Evolutionary conservation across 2,797 vertebrate genomes (phyloP).

Genomic region (Hylomyscus alleni): DNA sequence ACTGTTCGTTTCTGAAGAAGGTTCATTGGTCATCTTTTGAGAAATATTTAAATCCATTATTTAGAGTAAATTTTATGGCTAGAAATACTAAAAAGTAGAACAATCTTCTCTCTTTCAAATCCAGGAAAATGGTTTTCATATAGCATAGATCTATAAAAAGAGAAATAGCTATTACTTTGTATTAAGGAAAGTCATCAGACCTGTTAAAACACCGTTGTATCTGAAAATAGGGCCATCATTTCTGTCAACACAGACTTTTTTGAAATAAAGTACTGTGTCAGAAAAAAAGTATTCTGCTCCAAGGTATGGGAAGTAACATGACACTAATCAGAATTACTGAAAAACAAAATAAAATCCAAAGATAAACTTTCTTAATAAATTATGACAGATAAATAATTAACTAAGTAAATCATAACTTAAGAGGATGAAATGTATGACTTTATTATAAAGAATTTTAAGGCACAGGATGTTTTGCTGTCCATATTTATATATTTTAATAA

Average conservation of each 20-base stretch:
- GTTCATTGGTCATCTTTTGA: background rate
- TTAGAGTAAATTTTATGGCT: background rate
- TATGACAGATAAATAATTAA: background rate
- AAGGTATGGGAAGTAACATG: background rate
- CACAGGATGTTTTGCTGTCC: fast-evolving
- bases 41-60: background rate
- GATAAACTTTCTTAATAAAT: background rate
- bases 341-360: background rate
- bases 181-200: background rate
- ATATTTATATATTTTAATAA: background rate
- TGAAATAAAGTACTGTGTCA: background rate
- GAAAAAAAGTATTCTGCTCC: background rate
- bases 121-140: background rate
- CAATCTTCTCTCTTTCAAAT: background rate
- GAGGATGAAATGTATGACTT: slow-evolving; percentile 5
- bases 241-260: background rate
- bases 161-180: background rate
- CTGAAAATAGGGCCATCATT: background rate
- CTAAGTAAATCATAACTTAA: background rate
- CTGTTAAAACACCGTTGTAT: background rate
- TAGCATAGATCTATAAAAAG: background rate
- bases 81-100: slow-evolving; percentile 26
- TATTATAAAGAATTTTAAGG: slow-evolving; percentile 37
- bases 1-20: background rate
- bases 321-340: background rate